phyloP scores from a whole-genome alignment of 2,113 vertebrate species.

The Tyrannus savana region DNA sequence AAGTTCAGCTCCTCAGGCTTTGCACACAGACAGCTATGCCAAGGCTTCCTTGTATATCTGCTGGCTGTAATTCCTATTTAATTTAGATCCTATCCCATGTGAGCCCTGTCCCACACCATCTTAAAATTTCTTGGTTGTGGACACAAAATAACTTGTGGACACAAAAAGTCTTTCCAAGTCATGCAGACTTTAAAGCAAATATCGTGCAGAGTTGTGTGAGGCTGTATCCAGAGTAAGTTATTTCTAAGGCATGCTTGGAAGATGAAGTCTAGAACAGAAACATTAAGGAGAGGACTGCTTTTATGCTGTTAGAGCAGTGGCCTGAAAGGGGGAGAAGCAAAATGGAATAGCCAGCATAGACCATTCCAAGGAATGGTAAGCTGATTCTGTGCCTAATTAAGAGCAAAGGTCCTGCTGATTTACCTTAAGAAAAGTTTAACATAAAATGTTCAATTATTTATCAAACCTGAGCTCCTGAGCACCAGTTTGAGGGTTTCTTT shows the following conservation, averaged over 20 bases:
- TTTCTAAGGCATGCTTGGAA: neutral
- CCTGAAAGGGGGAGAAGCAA: neutral
- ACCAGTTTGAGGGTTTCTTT: neutral
- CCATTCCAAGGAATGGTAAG: neutral
- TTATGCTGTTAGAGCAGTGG: neutral
- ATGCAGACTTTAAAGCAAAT: neutral
- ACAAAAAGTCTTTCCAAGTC: neutral
- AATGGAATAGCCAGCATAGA: neutral
- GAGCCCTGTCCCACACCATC: neutral
- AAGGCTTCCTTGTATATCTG: neutral
- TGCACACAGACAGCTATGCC: neutral
- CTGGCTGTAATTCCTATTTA: neutral
- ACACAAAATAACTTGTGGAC: neutral
- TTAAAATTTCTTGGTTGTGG: neutral
- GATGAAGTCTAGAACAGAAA: neutral
- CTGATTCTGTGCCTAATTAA: neutral
- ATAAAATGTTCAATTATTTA: neutral
- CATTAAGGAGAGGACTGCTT: neutral
- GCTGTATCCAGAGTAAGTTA: neutral
- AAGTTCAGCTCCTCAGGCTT: neutral
- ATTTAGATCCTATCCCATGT: neutral
- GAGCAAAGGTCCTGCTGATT: neutral
- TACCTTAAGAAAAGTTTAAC: neutral
- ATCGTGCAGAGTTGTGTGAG: neutral
- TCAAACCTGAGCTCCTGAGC: neutral